These are phyloP conservation scores for Cariama cristata DNA, from an alignment of 2,113 vertebrate species.

Conservation along the genomic window DNA sequence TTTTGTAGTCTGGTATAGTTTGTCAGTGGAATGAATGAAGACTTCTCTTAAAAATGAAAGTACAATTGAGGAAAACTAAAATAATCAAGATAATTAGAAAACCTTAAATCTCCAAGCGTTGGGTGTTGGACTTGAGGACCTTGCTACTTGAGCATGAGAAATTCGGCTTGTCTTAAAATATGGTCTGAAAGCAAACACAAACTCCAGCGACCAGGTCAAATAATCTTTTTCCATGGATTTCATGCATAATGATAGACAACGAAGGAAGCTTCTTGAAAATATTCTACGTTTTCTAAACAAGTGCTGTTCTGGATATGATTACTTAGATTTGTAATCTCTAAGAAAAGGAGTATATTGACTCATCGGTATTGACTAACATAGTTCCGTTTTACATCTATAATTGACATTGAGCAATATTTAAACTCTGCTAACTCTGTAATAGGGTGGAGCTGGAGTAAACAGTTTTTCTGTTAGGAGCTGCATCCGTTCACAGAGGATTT, in stretches of 20 bases:
- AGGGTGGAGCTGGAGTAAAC: constrained; percentile 49
- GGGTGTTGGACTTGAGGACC: neutral
- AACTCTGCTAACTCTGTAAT: neutral
- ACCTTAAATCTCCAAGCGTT: rapidly evolving
- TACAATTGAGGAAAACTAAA: neutral
- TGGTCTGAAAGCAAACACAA: neutral
- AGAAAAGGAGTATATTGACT: constrained; percentile 48
- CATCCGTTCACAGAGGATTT: neutral
- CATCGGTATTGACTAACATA: constrained; percentile 48
- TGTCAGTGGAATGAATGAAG: neutral
- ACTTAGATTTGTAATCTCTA: constrained; percentile 27
- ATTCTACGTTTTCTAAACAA: neutral
- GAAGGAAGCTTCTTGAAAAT: neutral
- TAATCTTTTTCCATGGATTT: neutral
- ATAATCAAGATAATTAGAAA: neutral
- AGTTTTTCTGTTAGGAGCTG: neutral
- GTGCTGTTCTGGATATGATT: neutral
- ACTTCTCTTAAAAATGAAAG: neutral
- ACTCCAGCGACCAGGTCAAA: neutral
- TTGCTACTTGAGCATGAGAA: neutral
- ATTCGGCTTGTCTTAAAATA: neutral
- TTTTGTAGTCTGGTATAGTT: neutral
- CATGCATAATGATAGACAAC: neutral
- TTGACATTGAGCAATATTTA: constrained; percentile 49
- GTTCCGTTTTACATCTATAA: constrained; percentile 49